Base-by-base conservation (phyloP, 2,797 vertebrate genomes). In the Poeciliopsis gracilis region DNA sequence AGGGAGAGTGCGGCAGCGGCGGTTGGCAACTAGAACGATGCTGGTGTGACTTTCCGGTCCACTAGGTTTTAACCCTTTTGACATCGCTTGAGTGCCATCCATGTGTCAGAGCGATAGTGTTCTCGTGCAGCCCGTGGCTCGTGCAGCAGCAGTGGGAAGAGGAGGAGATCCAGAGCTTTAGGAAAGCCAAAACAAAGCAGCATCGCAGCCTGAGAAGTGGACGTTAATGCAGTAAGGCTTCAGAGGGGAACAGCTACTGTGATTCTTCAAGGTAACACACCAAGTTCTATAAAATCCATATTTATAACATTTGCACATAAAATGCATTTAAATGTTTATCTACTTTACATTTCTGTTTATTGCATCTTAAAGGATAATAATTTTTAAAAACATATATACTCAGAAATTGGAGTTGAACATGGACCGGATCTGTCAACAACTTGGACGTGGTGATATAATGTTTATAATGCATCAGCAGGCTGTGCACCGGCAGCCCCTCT, bases 31-130 rank as follows among this genome's bases (percentile, higher is more conserved):
- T 89, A 90, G 82, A 87, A 87, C 89, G 89, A 89, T 85, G 91
- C 92, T 92, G 89, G 88, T 93, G 92, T 92, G 94, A 94, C 94
- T 94, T 93, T 91, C 88, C 86, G 80, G 92, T 93, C 89, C 90
- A 91, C 89, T 89, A 86, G 94, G 93, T 94, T 93, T 93, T 90
- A 93, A 94, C 94, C 94, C 93, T 90, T 93, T 84, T 94, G 94
- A 88, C 93, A 87, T 93, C 84, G 89, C 90, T 82, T 82, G 87
- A 94, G 92, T 91, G 89, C 84, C 91, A 55, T 89, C 82, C 86
- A 87, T 94, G 89, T 93, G 92, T 90, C 86, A 84, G 81, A 70
- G 89, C 70, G 71, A 77, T 77, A 77, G 90, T 80, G 86, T 80
- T 79, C 82, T 67, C 25, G 83, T 85, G 85, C 75, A 85, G 77